Conservation (phyloP, 1,140 invertebrate genomes). For the Penaeus chinensis region DNA sequence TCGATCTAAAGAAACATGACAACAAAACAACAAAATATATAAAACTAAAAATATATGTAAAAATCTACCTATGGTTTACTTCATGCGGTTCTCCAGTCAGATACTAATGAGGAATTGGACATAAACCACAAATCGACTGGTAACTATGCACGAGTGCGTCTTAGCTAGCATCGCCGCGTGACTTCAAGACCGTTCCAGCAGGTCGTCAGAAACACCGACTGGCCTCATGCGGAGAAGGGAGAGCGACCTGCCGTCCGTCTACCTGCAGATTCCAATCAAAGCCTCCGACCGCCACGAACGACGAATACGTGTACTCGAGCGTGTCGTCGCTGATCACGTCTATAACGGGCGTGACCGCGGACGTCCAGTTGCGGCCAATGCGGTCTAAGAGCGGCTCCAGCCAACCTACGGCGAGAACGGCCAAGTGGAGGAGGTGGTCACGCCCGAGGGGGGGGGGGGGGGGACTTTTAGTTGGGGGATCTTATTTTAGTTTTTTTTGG, state of each 20-base stretch:
- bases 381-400: slow-evolving; percentile 81
- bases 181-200: neutral
- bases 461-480: neutral
- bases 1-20: no score
- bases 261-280: slow-evolving; percentile 92
- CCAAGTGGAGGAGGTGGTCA: no score
- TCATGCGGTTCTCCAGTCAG: no score
- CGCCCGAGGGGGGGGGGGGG: no score
- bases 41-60: no score
- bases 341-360: slow-evolving; percentile 90
- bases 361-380: slow-evolving; percentile 89
- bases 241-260: slow-evolving; percentile 21
- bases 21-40: no score
- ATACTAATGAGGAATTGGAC: no score
- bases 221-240: slow-evolving; percentile 13
- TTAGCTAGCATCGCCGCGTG: no score
- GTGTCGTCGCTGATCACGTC: slow-evolving; percentile 94
- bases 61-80: no score
- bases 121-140: no score
- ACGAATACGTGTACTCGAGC: slow-evolving; percentile 88
- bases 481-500: no score
- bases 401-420: slow-evolving; percentile 71
- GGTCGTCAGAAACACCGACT: neutral
- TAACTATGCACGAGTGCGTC: no score
- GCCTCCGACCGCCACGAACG: slow-evolving; percentile 90